Evolutionary conservation across 1,140 invertebrate genomes (phyloP).

Genomic region (Scaptomyza montana): DNA sequence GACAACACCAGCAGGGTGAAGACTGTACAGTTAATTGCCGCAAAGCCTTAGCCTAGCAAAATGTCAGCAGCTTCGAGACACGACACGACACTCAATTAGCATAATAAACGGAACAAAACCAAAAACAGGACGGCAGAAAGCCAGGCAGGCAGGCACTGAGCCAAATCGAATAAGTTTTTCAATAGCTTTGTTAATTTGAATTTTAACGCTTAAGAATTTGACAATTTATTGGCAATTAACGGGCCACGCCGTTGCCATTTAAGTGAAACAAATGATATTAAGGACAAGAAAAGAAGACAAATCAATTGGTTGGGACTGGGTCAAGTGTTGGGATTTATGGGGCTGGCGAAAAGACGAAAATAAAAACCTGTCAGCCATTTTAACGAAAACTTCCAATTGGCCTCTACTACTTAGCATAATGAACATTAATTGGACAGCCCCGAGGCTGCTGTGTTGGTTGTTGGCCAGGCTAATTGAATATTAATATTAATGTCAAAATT

Average conservation of each 20-base stretch:
- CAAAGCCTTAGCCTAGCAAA: not conserved
- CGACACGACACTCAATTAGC: slow-evolving; percentile 40
- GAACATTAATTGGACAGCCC: slow-evolving; percentile 67
- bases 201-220: slow-evolving; percentile 59
- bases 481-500: slow-evolving; percentile 74
- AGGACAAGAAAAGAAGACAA: slow-evolving; percentile 37
- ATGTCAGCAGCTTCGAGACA: not conserved
- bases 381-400: slow-evolving; percentile 39
- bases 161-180: slow-evolving; percentile 44
- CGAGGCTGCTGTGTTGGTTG: slow-evolving; percentile 21
- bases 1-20: not conserved
- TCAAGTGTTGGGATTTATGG: slow-evolving; percentile 33
- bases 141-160: not conserved
- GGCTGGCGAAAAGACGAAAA: slow-evolving; percentile 2
- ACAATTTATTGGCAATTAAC: slow-evolving; percentile 60
- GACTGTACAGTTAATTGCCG: slow-evolving; percentile 2
- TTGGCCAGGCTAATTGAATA: slow-evolving; percentile 69
- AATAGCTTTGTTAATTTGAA: slow-evolving; percentile 62
- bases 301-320: slow-evolving; percentile 46
- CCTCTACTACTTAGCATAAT: slow-evolving; percentile 71
- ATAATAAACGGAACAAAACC: slow-evolving; percentile 40
- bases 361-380: slow-evolving; percentile 33
- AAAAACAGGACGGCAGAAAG: too few relatives aligned
- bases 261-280: not conserved
- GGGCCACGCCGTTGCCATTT: slow-evolving; percentile 14